Evolutionary conservation across 1,140 invertebrate species (phyloP).

Genomic region (Cyrtorhinus lividipennis): DNA sequence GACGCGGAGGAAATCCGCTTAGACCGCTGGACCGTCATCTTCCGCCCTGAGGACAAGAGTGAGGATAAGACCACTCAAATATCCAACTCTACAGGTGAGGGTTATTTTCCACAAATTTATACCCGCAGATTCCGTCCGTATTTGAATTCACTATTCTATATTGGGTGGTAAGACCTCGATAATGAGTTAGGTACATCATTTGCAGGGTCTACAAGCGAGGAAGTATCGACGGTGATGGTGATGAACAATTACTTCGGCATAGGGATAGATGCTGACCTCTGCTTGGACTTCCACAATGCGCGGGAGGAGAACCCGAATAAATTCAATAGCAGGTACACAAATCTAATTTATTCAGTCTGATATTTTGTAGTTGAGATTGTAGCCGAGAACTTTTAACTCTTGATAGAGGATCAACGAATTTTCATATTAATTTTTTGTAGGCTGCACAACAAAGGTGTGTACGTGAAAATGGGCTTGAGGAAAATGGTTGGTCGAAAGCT

Average conservation of each 20-base stretch:
- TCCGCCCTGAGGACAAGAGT: conserved; percentile 82
- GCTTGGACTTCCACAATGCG: conserved; percentile 96
- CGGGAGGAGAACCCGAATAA: conserved; percentile 94
- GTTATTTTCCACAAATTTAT: too few species aligned
- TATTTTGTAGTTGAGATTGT: too few species aligned
- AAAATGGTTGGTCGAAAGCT: conserved; percentile 94
- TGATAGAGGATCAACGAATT: too few species aligned
- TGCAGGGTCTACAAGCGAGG: conserved; percentile 80
- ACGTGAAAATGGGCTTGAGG: conserved; percentile 93
- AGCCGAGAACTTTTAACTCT: too few species aligned
- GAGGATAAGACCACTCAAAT: conserved; percentile 36
- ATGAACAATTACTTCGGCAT: conserved; percentile 99
- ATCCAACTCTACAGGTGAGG: conserved; percentile 32
- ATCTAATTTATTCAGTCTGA: too few species aligned
- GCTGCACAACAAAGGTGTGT: conserved; percentile 95
- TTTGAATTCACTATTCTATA: too few species aligned
- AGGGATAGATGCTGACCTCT: conserved; percentile 96
- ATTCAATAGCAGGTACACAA: conserved; percentile 69
- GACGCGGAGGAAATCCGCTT: conserved; percentile 97
- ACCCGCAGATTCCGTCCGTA: too few species aligned
- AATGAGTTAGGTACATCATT: conserved; percentile 27
- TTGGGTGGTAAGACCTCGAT: too few species aligned
- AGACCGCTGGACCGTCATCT: conserved; percentile 97
- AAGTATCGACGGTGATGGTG: conserved; percentile 96
- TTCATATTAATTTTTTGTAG: conserved; percentile 35